Conservation (phyloP, 2,113 vertebrate species). For the Puma concolor region DNA sequence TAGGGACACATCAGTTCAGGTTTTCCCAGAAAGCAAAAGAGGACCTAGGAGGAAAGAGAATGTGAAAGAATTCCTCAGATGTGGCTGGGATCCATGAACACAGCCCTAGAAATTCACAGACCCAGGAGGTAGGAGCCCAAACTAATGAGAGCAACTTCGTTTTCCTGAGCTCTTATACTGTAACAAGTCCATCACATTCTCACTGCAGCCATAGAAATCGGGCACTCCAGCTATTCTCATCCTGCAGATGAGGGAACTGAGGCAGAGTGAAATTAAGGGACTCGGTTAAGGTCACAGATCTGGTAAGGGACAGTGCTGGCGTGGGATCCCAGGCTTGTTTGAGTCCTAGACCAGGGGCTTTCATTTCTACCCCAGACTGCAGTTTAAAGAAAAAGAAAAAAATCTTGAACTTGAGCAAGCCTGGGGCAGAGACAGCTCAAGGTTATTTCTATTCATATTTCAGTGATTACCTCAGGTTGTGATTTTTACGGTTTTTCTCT, state of each 20-base stretch:
- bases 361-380: not conserved
- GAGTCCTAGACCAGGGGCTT: not conserved
- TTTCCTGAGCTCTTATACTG: not conserved
- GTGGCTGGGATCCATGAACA: not conserved
- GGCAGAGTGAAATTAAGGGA: not conserved
- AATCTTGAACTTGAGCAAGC: slow-evolving; percentile 18
- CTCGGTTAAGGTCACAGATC: slow-evolving; percentile 14
- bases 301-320: not conserved
- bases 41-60: not conserved
- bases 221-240: not conserved
- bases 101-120: not conserved
- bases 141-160: not conserved
- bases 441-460: slow-evolving; percentile 55
- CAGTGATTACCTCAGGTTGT: not conserved
- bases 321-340: not conserved
- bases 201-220: not conserved
- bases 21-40: slow-evolving; percentile 18
- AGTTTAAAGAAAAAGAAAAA: slow-evolving; percentile 35
- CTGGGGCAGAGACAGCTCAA: slow-evolving; percentile 48
- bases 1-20: not conserved
- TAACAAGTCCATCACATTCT: not conserved
- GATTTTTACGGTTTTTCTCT: slow-evolving; percentile 52
- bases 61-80: not conserved
- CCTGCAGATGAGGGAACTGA: not conserved
- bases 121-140: not conserved